Evolutionary conservation across 2,113 vertebrate genomes (phyloP), one percentile per base, ranked within the genome.

Genomic region (Petrocephalus zakoni): DNA sequence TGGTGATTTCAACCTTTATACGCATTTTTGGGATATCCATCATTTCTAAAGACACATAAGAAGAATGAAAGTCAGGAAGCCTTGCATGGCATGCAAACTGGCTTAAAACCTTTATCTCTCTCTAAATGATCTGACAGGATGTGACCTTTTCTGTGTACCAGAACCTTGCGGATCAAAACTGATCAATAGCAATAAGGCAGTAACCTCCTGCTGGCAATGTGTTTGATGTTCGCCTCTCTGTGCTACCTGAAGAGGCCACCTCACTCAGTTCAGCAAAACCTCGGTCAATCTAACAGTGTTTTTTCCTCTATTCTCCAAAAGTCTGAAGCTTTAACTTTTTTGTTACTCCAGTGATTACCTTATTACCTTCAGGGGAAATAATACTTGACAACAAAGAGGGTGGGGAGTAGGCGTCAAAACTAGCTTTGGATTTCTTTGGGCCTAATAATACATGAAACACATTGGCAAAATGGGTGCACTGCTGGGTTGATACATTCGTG

Each of bases 181-280:
- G 94, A 95, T 95, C 95, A 93, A 96, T 95, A 93, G 92, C 93
- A 94, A 95, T 94, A 95, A 95, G 95, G 95, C 93, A 82, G 86
- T 6, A 89, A 90, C 91, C 92, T 89, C 46, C 91, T 21, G 90
- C 90, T 90, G 86, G 94, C 90, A 88, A 87, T 86, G 88, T 89
- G 90, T 94, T 93, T 95, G 93, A 94, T 94, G 95, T 89, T 92
- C 90, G 92, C 88, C 92, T 94, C 94, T 92, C 92, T 1, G 29
- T 46, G 75, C 92, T 90, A 90, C 89, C 92, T n/a, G 85, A 92
- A 91, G 91, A 92, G 88, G 91, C 91, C 91, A 92, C 78, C 53
- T 19, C 22, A 83, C 88, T 29, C 13, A 49, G 34, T 47, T 88
- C 53, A 52, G 34, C 53, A 55, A 88, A 61, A 56, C 15, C 22